These are phyloP conservation scores for Drosophila miranda DNA, from an alignment of 1,140 invertebrate genomes.

Conservation along the genomic window DNA sequence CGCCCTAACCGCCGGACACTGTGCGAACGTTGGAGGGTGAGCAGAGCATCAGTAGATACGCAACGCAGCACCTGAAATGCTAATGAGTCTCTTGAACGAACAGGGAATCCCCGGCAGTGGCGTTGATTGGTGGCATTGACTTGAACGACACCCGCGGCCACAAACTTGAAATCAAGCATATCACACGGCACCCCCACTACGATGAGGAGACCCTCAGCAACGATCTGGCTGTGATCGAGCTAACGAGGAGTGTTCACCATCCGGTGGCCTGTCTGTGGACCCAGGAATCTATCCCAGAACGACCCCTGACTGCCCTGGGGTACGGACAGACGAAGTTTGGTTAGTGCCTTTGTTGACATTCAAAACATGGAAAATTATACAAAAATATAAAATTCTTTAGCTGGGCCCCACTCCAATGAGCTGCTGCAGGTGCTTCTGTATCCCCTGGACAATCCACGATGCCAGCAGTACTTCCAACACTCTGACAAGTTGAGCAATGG, in stretches of 20 bases:
- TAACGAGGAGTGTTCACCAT: constrained; percentile 16
- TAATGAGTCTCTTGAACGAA: constrained; percentile 24
- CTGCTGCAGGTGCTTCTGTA: constrained; percentile 43
- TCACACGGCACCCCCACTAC: constrained; percentile 48
- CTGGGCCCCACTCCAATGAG: constrained; percentile 46
- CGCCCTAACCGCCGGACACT: constrained; percentile 59
- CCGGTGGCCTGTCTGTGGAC: constrained; percentile 47
- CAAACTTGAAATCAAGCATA: constrained; percentile 34
- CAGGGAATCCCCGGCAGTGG: constrained; percentile 55
- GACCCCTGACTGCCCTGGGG: constrained; percentile 47
- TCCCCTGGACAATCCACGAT: constrained; percentile 37
- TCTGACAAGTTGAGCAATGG: constrained; percentile 36
- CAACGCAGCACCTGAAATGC: constrained; percentile 25
- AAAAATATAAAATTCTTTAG: constrained; percentile 8
- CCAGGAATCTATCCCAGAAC: constrained; percentile 27
- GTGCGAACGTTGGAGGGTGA: constrained; percentile 51
- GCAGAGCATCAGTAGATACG: background rate
- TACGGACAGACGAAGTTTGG: constrained; percentile 62
- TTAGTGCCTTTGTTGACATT: constrained; percentile 1
- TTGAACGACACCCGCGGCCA: constrained; percentile 36
- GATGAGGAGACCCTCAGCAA: constrained; percentile 24
- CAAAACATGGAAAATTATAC: background rate
- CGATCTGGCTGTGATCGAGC: constrained; percentile 49
- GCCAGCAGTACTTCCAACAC: constrained; percentile 17
- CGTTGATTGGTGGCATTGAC: constrained; percentile 48